phyloP scores from a whole-genome alignment of 2,113 vertebrate species.

The Indicator maculatus region DNA sequence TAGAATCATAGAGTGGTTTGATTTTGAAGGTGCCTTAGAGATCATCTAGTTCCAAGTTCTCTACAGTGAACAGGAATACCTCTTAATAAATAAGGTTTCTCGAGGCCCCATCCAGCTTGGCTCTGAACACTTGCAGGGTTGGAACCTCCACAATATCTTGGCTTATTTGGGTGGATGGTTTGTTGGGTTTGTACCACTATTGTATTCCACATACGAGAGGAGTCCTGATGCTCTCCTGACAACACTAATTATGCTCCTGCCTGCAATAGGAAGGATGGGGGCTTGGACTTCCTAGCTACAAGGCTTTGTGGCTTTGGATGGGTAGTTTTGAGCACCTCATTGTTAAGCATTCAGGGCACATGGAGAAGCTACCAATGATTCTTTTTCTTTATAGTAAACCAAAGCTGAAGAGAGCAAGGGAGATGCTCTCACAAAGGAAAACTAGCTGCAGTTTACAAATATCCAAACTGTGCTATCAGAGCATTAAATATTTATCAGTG shows the following conservation, averaged over 20 bases:
- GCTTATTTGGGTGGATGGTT: background rate
- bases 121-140: no score
- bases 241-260: background rate
- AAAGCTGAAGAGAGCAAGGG: background rate
- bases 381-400: background rate
- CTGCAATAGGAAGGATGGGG: background rate
- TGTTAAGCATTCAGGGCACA: background rate
- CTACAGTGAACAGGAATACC: no score
- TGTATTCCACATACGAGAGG: no score
- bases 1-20: no score
- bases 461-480: background rate
- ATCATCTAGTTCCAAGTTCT: no score
- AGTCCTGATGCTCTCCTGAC: background rate
- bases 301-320: accelerated
- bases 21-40: no score
- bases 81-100: no score
- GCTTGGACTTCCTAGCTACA: background rate
- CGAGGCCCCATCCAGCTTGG: no score
- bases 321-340: background rate
- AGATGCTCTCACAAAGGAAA: background rate
- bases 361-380: background rate
- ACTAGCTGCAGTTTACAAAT: conserved; percentile 32
- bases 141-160: background rate
- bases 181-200: background rate
- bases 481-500: conserved; percentile 63